Conservation (phyloP, 2,113 vertebrate genomes). For the Vulpes vulpes region DNA sequence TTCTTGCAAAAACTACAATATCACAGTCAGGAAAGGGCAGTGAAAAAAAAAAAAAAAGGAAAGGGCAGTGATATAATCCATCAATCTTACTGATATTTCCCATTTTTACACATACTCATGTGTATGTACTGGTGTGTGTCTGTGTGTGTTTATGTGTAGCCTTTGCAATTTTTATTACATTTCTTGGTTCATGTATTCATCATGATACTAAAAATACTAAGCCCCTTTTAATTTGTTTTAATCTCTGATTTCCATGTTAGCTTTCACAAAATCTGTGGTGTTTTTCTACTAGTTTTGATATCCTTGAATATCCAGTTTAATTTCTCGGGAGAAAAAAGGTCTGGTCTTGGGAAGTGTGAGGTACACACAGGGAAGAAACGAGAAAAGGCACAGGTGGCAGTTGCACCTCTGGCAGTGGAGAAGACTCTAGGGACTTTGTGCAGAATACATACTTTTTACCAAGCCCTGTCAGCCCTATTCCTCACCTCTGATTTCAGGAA, state of each 20-base stretch:
- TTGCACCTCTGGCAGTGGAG: not conserved
- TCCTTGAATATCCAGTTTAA: not conserved
- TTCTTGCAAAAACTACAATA: not conserved
- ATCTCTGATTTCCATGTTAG: not conserved
- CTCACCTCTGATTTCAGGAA: not conserved
- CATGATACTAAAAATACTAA: not conserved
- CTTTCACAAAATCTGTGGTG: not conserved
- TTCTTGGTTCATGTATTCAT: not conserved
- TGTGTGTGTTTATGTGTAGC: not conserved
- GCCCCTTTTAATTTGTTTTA: not conserved
- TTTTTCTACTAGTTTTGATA: not conserved
- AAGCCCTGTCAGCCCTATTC: not conserved
- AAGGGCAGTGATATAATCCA: not conserved
- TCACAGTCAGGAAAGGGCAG: not conserved
- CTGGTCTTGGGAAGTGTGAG: not conserved
- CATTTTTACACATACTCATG: not conserved
- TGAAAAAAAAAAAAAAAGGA: not conserved
- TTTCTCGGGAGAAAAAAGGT: not conserved
- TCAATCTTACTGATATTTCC: not conserved
- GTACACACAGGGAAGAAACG: not conserved
- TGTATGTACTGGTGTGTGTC: not conserved
- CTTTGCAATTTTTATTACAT: not conserved
- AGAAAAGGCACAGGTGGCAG: not conserved
- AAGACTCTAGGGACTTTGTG: not conserved
- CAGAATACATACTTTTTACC: not conserved